These are phyloP conservation scores for Hylia prasina DNA, from an alignment of 2,113 vertebrate species.

Conservation along the genomic window DNA sequence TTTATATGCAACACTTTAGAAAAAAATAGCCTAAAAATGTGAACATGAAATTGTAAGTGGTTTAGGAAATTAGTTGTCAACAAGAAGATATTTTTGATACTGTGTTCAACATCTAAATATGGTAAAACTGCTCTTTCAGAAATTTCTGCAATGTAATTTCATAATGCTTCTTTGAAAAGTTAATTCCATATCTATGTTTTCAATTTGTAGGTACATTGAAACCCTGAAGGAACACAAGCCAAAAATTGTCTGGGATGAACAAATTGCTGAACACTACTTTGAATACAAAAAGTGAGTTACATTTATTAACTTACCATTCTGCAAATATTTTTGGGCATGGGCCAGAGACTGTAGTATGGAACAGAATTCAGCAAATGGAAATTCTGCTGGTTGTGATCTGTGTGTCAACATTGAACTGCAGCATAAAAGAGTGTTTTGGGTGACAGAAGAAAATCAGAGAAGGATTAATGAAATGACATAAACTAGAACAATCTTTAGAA, in stretches of 20 bases:
- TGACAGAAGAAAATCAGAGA: neutral
- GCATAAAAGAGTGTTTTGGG: neutral
- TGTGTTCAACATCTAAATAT: neutral
- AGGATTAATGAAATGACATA: neutral
- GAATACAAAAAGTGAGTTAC: conserved; percentile 86
- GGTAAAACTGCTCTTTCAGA: neutral
- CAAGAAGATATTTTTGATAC: neutral
- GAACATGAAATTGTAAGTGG: neutral
- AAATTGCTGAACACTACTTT: conserved; percentile 88
- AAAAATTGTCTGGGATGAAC: conserved; percentile 87
- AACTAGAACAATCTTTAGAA: neutral
- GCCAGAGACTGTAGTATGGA: neutral
- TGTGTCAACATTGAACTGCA: neutral
- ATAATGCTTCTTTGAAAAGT: neutral
- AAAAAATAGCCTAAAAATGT: neutral
- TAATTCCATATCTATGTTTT: neutral
- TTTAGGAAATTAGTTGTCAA: neutral
- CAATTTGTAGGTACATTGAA: conserved; percentile 84
- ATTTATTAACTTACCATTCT: neutral
- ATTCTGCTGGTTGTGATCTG: neutral
- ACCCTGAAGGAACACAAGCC: conserved; percentile 88
- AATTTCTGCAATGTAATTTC: neutral
- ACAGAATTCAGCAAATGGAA: neutral
- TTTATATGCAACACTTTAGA: neutral
- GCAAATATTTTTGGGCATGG: neutral